Evolutionary conservation across 2,113 vertebrate genomes (phyloP).

Genomic region (Campylorhamphus procurvoides): DNA sequence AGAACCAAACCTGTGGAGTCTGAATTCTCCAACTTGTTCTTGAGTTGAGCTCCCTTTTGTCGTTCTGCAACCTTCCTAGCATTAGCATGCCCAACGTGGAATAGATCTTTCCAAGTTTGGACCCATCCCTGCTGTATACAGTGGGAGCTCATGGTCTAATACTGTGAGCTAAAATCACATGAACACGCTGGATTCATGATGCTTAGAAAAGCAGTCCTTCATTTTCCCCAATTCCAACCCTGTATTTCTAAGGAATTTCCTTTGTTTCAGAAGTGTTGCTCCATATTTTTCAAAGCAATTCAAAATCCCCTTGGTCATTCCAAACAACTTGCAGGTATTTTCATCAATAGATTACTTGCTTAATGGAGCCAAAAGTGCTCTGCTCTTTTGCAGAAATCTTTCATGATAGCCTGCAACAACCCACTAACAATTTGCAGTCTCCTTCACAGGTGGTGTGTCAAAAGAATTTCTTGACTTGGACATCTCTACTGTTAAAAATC

Average conservation of each 20-base stretch:
- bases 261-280: neutral
- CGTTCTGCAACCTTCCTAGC: neutral
- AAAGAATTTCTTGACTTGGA: neutral
- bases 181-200: accelerated
- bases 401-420: neutral
- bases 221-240: neutral
- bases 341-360: neutral
- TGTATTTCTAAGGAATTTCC: neutral
- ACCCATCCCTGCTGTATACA: neutral
- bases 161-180: neutral
- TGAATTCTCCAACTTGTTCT: neutral
- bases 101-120: neutral
- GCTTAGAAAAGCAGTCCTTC: neutral
- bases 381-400: neutral
- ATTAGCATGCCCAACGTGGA: accelerated
- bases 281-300: neutral
- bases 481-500: neutral
- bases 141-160: neutral
- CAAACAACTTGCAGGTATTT: neutral
- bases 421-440: neutral
- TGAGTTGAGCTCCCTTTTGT: neutral
- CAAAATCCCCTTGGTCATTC: neutral
- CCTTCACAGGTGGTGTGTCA: neutral
- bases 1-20: neutral
- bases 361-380: neutral